Evolutionary conservation across 2,888 invertebrate genomes (phyloP).

Genomic region (Amphimallon solstitiale): DNA sequence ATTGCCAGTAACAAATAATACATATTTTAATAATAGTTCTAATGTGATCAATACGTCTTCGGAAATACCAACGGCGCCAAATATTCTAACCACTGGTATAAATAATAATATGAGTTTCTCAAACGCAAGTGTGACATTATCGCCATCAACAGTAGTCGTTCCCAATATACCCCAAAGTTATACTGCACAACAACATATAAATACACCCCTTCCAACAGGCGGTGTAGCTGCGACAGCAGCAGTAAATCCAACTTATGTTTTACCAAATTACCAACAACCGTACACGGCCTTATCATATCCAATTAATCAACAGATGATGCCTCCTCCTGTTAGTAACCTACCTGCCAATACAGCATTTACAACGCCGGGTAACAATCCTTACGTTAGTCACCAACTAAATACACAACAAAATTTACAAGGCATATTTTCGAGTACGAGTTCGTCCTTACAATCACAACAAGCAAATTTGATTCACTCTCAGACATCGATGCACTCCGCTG

Average conservation of each 20-base stretch:
- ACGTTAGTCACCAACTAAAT: too few species aligned
- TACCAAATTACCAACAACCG: slow-evolving; percentile 15
- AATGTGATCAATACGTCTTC: neutral
- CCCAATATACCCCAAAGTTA: slow-evolving; percentile 35
- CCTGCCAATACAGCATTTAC: too few species aligned
- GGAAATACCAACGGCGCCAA: neutral
- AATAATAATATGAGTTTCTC: slow-evolving; percentile 31
- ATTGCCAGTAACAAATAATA: neutral
- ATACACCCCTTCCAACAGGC: neutral
- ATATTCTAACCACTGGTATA: neutral
- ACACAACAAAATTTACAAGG: too few species aligned
- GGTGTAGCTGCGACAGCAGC: slow-evolving; percentile 1
- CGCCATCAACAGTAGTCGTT: slow-evolving; percentile 8
- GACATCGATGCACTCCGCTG: too few species aligned
- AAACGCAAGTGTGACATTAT: neutral
- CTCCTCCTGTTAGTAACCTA: neutral
- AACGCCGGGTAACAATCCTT: too few species aligned
- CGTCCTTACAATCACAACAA: too few species aligned
- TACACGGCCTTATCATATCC: slow-evolving; percentile 16
- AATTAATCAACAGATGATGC: neutral
- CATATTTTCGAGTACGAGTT: too few species aligned
- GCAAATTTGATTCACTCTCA: too few species aligned
- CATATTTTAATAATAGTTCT: too few species aligned
- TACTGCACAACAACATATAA: slow-evolving; percentile 24
- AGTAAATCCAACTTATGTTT: neutral